A percentile compares a stretch with the other conserved stretches of the same genome.
phyloP scores from a whole-genome alignment of 2,113 vertebrate species.

The Tautogolabrus adspersus region DNA sequence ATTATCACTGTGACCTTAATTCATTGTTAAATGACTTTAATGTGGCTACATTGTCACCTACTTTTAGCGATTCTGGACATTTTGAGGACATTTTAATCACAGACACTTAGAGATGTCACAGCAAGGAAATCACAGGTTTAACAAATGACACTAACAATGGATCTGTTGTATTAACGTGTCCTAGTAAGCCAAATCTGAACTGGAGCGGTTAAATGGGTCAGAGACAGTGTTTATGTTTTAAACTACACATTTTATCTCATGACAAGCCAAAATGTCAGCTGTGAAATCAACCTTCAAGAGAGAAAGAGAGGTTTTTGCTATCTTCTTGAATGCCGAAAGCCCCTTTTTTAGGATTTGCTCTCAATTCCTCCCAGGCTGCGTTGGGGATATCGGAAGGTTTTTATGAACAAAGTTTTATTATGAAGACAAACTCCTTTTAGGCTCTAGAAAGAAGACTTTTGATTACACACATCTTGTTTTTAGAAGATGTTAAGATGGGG shows the following conservation, averaged over 20 bases:
- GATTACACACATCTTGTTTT: neutral
- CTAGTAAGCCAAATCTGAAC: neutral
- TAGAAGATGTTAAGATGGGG: too few species aligned
- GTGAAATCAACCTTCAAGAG: neutral
- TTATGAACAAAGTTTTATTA: neutral
- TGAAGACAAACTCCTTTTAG: neutral
- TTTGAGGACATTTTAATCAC: neutral
- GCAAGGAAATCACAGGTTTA: neutral
- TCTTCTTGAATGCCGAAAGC: neutral
- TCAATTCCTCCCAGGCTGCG: neutral
- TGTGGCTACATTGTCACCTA: neutral
- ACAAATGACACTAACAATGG: neutral
- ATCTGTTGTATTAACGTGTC: neutral
- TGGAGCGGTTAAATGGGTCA: neutral
- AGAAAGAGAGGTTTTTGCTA: neutral
- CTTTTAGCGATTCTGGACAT: neutral
- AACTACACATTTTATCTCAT: neutral
- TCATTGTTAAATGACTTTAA: neutral
- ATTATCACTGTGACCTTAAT: slow-evolving; percentile 1
- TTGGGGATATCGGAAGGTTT: neutral
- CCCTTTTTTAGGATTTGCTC: too few species aligned
- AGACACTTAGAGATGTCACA: neutral
- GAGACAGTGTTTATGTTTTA: neutral
- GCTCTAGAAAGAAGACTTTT: neutral
- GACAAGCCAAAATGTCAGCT: neutral